phyloP scores from a whole-genome alignment of 2,888 invertebrate species.

The Drosophila paranaensis region DNA sequence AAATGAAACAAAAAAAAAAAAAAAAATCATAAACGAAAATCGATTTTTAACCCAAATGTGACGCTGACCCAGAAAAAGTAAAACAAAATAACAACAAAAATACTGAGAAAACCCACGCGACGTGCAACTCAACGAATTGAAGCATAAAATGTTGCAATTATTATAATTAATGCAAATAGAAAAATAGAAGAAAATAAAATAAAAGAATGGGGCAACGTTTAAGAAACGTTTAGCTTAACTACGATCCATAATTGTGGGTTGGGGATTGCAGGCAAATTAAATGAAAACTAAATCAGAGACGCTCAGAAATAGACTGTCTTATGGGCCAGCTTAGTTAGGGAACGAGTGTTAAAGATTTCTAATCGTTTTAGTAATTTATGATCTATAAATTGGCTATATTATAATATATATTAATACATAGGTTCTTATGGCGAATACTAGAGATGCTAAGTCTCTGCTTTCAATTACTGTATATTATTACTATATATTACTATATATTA shows the following conservation, averaged over 20 bases:
- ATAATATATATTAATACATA: too few species aligned
- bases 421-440: too few species aligned
- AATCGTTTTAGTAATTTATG: too few species aligned
- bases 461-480: too few species aligned
- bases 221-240: slow-evolving; percentile 37
- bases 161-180: slow-evolving; percentile 73
- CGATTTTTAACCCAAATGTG: slow-evolving; percentile 76
- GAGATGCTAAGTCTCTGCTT: too few species aligned
- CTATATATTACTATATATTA: too few species aligned
- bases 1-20: slow-evolving; percentile 14
- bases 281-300: not conserved
- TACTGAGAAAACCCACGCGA: slow-evolving; percentile 46
- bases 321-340: not conserved
- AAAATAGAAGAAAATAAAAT: not conserved
- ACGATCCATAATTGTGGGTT: slow-evolving; percentile 16
- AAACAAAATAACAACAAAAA: slow-evolving; percentile 12
- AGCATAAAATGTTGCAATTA: slow-evolving; percentile 74
- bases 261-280: not conserved
- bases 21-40: slow-evolving; percentile 73
- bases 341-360: too few species aligned
- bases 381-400: too few species aligned
- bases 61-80: slow-evolving; percentile 67
- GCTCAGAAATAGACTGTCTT: too few species aligned
- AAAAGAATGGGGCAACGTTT: slow-evolving; percentile 20
- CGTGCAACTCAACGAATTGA: slow-evolving; percentile 45